Conservation (phyloP, 1,140 invertebrate genomes). For the Drosophila novamexicana region DNA sequence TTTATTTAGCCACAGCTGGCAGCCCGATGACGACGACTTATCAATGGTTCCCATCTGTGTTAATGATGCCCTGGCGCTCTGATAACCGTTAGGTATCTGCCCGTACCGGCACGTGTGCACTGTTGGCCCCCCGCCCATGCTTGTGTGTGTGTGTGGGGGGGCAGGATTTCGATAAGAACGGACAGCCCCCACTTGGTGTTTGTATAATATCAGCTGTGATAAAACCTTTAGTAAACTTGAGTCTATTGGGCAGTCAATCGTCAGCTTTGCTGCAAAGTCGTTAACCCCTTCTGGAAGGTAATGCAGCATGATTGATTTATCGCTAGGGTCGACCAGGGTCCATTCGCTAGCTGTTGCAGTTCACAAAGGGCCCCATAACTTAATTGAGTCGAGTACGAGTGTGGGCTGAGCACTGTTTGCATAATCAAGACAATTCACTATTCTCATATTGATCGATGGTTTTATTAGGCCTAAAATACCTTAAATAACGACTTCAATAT, state of each 20-base stretch:
- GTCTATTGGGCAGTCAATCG: slow-evolving; percentile 41
- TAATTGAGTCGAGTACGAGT: slow-evolving; percentile 16
- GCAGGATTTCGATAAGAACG: not conserved
- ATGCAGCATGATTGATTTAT: slow-evolving; percentile 59
- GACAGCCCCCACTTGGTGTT: not conserved
- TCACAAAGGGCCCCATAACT: slow-evolving; percentile 11
- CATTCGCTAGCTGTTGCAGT: slow-evolving; percentile 12
- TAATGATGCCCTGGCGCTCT: slow-evolving; percentile 52
- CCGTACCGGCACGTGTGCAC: slow-evolving; percentile 16
- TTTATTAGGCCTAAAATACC: slow-evolving; percentile 3
- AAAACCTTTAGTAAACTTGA: slow-evolving; percentile 35
- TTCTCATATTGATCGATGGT: slow-evolving; percentile 32
- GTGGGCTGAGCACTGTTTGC: slow-evolving; percentile 1
- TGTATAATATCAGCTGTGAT: slow-evolving; percentile 35
- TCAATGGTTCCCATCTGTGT: slow-evolving; percentile 58
- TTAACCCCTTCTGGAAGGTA: slow-evolving; percentile 49
- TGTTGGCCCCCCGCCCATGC: not conserved
- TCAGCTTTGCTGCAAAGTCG: slow-evolving; percentile 47
- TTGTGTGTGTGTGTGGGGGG: not conserved
- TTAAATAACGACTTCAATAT: slow-evolving; percentile 12
- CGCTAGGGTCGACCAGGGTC: slow-evolving; percentile 19
- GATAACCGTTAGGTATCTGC: slow-evolving; percentile 36
- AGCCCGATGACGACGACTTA: slow-evolving; percentile 38
- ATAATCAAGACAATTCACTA: slow-evolving; percentile 32
- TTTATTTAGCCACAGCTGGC: slow-evolving; percentile 54